Evolutionary conservation across 2,797 vertebrate genomes (phyloP).

Genomic region (Myoxocephalus aenaeus): DNA sequence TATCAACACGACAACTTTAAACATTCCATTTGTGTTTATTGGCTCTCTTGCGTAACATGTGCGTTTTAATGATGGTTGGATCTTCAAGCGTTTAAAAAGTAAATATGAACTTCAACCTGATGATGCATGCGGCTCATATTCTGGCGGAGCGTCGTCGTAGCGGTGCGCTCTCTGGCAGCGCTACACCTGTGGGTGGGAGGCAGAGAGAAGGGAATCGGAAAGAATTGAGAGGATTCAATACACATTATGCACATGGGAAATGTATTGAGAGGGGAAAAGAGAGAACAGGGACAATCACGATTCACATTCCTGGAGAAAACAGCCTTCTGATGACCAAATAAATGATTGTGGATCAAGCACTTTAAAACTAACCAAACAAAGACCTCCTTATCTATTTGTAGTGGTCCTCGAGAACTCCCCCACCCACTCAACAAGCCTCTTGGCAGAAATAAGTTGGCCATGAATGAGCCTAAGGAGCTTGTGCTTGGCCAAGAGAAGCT

Average conservation of each 20-base stretch:
- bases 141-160: no score
- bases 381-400: not conserved
- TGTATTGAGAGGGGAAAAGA: not conserved
- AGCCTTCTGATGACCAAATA: not conserved
- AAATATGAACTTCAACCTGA: no score
- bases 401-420: not conserved
- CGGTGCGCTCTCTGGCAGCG: no score
- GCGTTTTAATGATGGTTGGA: no score
- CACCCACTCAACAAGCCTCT: not conserved
- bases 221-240: not conserved
- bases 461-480: conserved; percentile 4
- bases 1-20: not conserved
- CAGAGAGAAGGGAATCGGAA: not conserved
- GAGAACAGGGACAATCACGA: not conserved
- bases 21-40: not conserved
- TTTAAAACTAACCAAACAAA: not conserved
- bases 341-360: not conserved
- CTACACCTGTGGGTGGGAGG: not conserved
- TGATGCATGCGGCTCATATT: no score
- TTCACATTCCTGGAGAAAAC: not conserved
- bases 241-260: not conserved
- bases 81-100: no score
- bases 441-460: not conserved
- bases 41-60: not conserved
- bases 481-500: not conserved